phyloP scores from a whole-genome alignment of 2,113 vertebrate species.

The Alexandromys fortis region DNA sequence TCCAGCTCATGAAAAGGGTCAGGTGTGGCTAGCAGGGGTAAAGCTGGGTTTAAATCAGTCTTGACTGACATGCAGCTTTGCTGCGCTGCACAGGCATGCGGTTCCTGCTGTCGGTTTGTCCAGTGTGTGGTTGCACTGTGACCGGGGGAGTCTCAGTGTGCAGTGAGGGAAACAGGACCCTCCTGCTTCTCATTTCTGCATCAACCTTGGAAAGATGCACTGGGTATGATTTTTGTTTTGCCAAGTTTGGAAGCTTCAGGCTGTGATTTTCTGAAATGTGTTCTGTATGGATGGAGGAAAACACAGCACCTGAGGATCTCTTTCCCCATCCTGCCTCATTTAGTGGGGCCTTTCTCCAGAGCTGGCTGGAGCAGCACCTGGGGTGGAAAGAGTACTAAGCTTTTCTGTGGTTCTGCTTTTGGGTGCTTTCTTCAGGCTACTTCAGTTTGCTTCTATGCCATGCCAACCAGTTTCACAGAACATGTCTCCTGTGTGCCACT shows the following conservation, averaged over 20 bases:
- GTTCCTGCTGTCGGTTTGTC: background rate
- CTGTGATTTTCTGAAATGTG: background rate
- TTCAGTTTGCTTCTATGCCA: background rate
- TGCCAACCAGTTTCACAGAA: background rate
- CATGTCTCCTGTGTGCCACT: background rate
- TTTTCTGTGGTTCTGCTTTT: background rate
- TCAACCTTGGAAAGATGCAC: background rate
- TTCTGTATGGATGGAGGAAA: background rate
- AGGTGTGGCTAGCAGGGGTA: background rate
- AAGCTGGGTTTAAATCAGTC: background rate
- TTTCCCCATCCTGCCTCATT: fast-evolving
- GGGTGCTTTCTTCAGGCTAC: background rate
- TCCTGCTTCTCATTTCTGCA: background rate
- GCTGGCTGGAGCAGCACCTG: background rate
- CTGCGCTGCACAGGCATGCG: background rate
- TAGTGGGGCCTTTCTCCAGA: background rate
- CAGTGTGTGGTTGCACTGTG: background rate
- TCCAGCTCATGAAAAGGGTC: background rate
- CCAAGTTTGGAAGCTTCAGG: background rate
- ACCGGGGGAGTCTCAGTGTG: fast-evolving
- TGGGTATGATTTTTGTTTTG: background rate
- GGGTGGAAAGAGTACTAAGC: no score
- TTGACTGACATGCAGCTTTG: background rate
- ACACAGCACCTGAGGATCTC: no score
- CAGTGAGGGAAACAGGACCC: background rate